Evolutionary conservation across 2,888 invertebrate species (phyloP).

Genomic region (Melolontha melolontha): DNA sequence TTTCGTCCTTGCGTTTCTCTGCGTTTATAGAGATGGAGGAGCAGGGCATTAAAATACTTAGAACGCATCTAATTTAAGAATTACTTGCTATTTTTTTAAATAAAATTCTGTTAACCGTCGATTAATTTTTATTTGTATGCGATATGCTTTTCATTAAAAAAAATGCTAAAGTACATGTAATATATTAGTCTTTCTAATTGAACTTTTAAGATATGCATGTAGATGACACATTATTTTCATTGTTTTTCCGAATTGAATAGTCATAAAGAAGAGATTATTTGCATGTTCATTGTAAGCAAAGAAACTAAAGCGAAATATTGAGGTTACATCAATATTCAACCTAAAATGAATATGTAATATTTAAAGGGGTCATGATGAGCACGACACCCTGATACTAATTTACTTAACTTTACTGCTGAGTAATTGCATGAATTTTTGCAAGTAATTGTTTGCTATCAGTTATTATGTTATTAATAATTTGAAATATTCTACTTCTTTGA

Average conservation of each 20-base stretch:
- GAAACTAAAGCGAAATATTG: constrained; percentile 2
- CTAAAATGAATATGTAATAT: constrained; percentile 22
- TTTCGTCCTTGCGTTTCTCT: too few relatives aligned
- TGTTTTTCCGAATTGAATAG: constrained; percentile 11
- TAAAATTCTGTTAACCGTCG: too few relatives aligned
- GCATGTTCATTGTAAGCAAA: background rate
- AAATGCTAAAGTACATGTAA: too few relatives aligned
- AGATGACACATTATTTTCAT: background rate
- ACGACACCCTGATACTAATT: constrained; percentile 7
- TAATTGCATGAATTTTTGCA: constrained; percentile 19
- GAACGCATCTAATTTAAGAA: too few relatives aligned
- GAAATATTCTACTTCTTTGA: too few relatives aligned
- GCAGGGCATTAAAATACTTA: too few relatives aligned
- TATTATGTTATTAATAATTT: background rate
- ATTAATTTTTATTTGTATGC: too few relatives aligned
- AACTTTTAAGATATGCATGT: constrained; percentile 7
- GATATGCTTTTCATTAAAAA: too few relatives aligned
- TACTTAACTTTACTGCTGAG: constrained; percentile 26
- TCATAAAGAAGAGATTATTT: constrained; percentile 3
- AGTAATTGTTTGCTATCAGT: constrained; percentile 24
- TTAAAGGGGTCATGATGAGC: constrained; percentile 15
- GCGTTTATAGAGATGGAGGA: too few relatives aligned
- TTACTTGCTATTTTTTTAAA: too few relatives aligned
- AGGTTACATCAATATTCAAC: constrained; percentile 28
- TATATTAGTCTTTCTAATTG: constrained; percentile 2